Conservation (phyloP, 2,888 invertebrate genomes). For the Coronaproctus castanopsis region DNA sequence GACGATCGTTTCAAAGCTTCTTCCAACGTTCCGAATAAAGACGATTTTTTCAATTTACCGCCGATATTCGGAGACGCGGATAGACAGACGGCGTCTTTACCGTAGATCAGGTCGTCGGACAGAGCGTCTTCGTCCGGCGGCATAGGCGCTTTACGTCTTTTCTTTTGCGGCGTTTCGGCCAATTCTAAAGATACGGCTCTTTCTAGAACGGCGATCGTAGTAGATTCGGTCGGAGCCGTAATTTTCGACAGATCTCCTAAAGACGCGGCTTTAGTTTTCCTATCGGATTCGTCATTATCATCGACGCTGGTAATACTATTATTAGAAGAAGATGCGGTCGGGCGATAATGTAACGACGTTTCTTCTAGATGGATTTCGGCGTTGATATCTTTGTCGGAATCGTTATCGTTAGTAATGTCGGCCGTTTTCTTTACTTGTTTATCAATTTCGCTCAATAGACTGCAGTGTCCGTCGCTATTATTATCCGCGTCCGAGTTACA, state of each 20-base stretch:
- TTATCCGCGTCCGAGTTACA: neutral
- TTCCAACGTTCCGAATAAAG: conserved; percentile 54
- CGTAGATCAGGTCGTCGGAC: conserved; percentile 15
- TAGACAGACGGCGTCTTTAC: conserved; percentile 16
- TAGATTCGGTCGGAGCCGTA: conserved; percentile 15
- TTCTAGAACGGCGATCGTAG: conserved; percentile 29
- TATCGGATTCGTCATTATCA: conserved; percentile 38
- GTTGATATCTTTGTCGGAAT: conserved; percentile 28
- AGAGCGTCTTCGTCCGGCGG: conserved; percentile 21
- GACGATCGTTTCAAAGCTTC: conserved; percentile 31
- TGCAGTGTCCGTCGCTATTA: conserved; percentile 1
- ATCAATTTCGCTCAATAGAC: conserved; percentile 10
- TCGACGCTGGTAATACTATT: too few species aligned
- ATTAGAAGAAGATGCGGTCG: too few species aligned
- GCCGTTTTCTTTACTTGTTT: conserved; percentile 11
- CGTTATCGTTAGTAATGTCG: conserved; percentile 18
- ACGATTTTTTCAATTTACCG: conserved; percentile 42
- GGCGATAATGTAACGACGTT: too few species aligned
- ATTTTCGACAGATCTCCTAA: conserved; percentile 57
- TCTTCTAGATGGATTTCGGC: too few species aligned
- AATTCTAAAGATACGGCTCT: conserved; percentile 55
- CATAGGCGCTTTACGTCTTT: conserved; percentile 45
- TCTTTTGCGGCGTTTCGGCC: conserved; percentile 24
- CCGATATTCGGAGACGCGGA: conserved; percentile 8
- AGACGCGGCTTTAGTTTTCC: conserved; percentile 60